Conservation (phyloP, 1,140 invertebrate species). For the Mactra quadrangularis region DNA sequence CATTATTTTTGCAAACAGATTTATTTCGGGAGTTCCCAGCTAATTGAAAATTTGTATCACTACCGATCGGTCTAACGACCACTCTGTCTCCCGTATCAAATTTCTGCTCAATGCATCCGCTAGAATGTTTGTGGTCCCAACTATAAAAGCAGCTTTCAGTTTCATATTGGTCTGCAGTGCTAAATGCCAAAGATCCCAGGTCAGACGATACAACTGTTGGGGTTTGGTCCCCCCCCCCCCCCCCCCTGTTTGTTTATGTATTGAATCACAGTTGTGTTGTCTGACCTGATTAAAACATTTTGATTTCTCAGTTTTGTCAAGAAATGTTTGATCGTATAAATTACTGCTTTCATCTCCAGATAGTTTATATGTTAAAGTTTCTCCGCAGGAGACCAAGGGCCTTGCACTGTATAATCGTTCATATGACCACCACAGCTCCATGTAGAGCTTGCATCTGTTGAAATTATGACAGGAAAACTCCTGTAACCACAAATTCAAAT, state of each 20-base stretch:
- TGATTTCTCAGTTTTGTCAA: conserved; percentile 50
- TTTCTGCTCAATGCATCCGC: conserved; percentile 31
- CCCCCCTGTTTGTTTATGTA: no score
- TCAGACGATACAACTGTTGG: conserved; percentile 8
- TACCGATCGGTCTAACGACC: conserved; percentile 53
- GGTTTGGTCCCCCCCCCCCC: conserved; percentile 39
- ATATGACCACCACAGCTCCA: conserved; percentile 30
- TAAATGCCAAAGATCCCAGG: no score
- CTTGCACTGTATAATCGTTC: conserved; percentile 37
- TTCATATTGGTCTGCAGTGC: no score
- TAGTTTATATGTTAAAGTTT: conserved; percentile 48
- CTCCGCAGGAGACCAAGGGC: conserved; percentile 21
- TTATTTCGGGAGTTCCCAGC: conserved; percentile 46
- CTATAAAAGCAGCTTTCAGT: conserved; percentile 48
- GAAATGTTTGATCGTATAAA: no score
- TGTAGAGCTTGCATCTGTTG: conserved; percentile 39
- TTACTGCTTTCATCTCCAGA: no score
- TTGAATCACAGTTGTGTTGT: no score
- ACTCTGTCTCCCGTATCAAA: conserved; percentile 35
- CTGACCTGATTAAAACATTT: conserved; percentile 47
- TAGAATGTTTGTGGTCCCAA: conserved; percentile 8
- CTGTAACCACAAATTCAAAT: no score
- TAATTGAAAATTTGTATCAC: conserved; percentile 21
- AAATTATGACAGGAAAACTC: background rate
- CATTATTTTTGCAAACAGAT: conserved; percentile 46